Evolutionary conservation across 1,140 invertebrate species (phyloP).

Genomic region (Ruditapes philippinarum): DNA sequence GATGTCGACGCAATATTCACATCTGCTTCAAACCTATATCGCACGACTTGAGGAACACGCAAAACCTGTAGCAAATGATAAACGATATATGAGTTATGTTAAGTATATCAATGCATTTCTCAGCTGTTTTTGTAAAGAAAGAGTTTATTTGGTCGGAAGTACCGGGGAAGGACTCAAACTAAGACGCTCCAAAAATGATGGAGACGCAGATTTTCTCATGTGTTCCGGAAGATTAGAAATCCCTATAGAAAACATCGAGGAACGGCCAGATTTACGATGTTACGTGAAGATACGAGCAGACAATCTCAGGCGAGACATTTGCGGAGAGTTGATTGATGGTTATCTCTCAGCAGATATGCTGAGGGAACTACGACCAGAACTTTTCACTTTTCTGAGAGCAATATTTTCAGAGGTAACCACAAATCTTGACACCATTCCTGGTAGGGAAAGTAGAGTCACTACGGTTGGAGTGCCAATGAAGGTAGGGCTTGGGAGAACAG

Average conservation of each 20-base stretch:
- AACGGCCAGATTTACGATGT: background rate
- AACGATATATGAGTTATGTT: background rate
- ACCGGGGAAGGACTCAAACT: slow-evolving; percentile 5
- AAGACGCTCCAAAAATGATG: background rate
- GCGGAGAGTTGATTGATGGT: slow-evolving; percentile 14
- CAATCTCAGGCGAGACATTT: background rate
- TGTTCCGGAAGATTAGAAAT: slow-evolving; percentile 44
- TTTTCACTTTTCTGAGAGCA: slow-evolving; percentile 36
- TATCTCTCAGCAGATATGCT: slow-evolving; percentile 44
- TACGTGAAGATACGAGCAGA: slow-evolving; percentile 19
- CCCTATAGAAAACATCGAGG: slow-evolving; percentile 20
- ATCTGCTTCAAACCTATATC: background rate
- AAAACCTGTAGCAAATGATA: background rate
- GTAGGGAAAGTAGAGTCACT: slow-evolving; percentile 17
- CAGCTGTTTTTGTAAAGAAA: background rate
- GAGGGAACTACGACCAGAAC: slow-evolving; percentile 21
- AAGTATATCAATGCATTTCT: slow-evolving; percentile 9
- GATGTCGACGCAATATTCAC: background rate
- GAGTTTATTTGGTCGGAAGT: background rate
- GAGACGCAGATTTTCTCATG: slow-evolving; percentile 45
- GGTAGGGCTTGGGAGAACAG: slow-evolving; percentile 20
- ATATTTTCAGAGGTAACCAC: slow-evolving; percentile 14
- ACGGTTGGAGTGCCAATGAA: slow-evolving; percentile 16
- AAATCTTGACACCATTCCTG: slow-evolving; percentile 11
- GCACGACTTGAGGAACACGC: slow-evolving; percentile 9